Conservation (phyloP, 2,113 vertebrate genomes). For the Rutilus rutilus region DNA sequence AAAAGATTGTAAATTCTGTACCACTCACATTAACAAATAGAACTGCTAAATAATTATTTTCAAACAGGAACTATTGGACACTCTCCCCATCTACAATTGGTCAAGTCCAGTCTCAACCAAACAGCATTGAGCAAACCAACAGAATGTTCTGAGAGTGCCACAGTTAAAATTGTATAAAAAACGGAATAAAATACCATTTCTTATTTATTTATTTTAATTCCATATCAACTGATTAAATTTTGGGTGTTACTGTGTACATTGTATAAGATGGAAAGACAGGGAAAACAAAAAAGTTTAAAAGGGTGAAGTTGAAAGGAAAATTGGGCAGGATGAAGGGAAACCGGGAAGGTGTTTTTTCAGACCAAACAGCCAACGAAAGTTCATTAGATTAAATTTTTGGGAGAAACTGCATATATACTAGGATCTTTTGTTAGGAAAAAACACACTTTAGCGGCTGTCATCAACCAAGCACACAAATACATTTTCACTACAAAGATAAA, state of each 20-base stretch:
- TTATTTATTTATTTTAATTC: no score
- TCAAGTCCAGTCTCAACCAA: not conserved
- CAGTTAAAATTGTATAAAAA: no score
- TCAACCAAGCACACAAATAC: not conserved
- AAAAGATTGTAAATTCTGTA: not conserved
- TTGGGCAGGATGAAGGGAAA: not conserved
- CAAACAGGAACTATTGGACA: not conserved
- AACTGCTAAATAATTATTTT: not conserved
- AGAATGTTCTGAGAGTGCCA: no score
- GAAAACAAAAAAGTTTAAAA: not conserved
- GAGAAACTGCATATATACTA: not conserved
- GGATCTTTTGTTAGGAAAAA: not conserved
- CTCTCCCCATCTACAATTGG: not conserved
- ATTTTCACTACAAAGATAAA: constrained; percentile 66
- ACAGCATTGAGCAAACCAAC: not conserved
- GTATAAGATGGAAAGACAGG: no score
- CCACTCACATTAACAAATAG: not conserved
- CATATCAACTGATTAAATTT: no score
- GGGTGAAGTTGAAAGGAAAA: not conserved
- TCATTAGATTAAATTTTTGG: not conserved
- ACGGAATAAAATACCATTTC: no score
- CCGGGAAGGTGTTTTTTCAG: no score
- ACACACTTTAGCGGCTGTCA: not conserved
- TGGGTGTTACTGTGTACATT: no score
- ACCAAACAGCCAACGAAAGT: not conserved